Conservation (phyloP, 2,888 invertebrate genomes). For the Cheilosia urbana region DNA sequence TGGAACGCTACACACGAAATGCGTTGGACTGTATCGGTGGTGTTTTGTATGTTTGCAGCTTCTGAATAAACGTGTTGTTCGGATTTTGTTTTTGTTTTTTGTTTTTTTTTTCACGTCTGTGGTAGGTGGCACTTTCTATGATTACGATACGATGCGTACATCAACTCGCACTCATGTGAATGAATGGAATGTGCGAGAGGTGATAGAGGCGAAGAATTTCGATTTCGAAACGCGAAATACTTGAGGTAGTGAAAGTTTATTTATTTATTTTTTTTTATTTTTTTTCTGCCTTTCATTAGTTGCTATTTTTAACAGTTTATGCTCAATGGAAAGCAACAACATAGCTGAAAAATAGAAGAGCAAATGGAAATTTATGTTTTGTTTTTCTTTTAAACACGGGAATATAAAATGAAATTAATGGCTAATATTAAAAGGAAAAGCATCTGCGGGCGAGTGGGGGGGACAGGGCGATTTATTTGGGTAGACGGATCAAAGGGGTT, state of each 20-base stretch:
- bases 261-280: constrained; percentile 43
- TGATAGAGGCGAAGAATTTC: constrained; percentile 38
- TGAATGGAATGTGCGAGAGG: constrained; percentile 63
- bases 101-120: background rate
- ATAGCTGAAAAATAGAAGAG: background rate
- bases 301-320: constrained; percentile 47
- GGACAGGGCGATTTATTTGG: constrained; percentile 25
- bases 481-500: constrained; percentile 3
- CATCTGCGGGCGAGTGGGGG: background rate
- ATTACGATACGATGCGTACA: constrained; percentile 63
- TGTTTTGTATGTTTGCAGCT: constrained; percentile 17
- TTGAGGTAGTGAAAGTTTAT: constrained; percentile 69
- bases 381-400: constrained; percentile 37
- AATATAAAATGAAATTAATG: constrained; percentile 3
- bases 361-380: constrained; percentile 53
- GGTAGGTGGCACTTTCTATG: constrained; percentile 68
- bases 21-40: constrained; percentile 16
- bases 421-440: constrained; percentile 35
- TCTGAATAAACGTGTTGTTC: constrained; percentile 13
- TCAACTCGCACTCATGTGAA: constrained; percentile 49
- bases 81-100: constrained; percentile 25
- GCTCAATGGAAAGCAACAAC: background rate
- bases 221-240: constrained; percentile 71
- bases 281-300: constrained; percentile 20
- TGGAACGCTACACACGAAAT: constrained; percentile 7